Evolutionary conservation across 1,140 invertebrate species (phyloP).

Genomic region (Holcopasites calliopsidis): DNA sequence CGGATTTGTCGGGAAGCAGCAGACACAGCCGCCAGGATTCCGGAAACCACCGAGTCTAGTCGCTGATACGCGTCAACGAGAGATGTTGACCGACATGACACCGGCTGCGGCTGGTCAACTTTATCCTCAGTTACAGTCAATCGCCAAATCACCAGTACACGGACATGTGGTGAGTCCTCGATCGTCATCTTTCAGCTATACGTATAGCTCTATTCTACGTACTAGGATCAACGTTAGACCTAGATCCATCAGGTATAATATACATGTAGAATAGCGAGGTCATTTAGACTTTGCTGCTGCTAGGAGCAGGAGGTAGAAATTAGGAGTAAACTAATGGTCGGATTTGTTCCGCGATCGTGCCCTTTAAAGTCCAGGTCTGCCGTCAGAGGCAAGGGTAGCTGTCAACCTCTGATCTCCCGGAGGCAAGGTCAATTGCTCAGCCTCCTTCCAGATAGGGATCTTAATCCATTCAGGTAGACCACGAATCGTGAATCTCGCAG

Average conservation of each 20-base stretch:
- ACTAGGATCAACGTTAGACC: neutral
- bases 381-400: conserved; percentile 24
- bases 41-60: neutral
- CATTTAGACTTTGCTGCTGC: neutral
- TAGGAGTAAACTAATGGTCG: neutral
- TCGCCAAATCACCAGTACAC: conserved; percentile 77
- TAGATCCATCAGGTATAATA: neutral
- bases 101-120: conserved; percentile 79
- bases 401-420: conserved; percentile 34
- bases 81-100: conserved; percentile 79
- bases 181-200: conserved; percentile 14
- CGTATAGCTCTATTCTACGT: too few species aligned
- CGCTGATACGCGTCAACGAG: conserved; percentile 42
- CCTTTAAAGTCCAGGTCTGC: neutral
- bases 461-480: conserved; percentile 66
- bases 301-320: neutral
- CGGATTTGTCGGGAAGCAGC: conserved; percentile 4
- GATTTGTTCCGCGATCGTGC: neutral
- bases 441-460: conserved; percentile 62
- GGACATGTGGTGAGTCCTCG: conserved; percentile 78
- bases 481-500: conserved; percentile 46
- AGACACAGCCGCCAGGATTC: neutral
- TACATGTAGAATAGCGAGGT: neutral
- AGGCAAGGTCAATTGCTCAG: conserved; percentile 55
- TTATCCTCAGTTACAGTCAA: conserved; percentile 78